Evolutionary conservation across 2,113 vertebrate genomes (phyloP).

Genomic region (Cyrtonyx montezumae): DNA sequence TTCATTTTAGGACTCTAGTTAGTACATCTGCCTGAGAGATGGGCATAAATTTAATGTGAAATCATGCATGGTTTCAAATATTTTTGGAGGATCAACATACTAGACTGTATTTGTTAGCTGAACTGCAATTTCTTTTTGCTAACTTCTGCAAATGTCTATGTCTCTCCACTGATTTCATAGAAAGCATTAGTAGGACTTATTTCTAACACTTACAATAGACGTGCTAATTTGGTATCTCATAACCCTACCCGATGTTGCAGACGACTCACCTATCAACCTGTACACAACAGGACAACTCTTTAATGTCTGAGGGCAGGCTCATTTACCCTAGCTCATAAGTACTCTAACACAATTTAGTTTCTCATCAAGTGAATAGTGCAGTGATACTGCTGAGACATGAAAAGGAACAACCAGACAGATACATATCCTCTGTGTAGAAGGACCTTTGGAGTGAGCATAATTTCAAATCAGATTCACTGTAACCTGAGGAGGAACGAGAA

Average conservation of each 20-base stretch:
- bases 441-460: background rate
- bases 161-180: accelerated
- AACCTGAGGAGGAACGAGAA: background rate
- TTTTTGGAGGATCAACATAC: background rate
- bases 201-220: background rate
- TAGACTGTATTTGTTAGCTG: background rate
- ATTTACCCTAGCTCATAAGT: background rate
- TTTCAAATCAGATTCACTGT: background rate
- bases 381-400: background rate
- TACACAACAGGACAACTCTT: accelerated
- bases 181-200: background rate
- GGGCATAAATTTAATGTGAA: background rate
- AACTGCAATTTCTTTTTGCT: background rate
- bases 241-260: background rate
- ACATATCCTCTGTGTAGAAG: background rate
- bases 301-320: background rate
- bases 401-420: background rate
- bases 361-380: background rate
- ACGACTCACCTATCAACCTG: background rate
- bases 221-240: background rate
- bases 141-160: background rate
- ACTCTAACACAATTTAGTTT: background rate
- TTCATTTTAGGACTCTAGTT: background rate
- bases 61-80: background rate
- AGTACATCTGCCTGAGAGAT: background rate